Evolutionary conservation across 53 echinoderm and acorn worm species (phyloP).

Genomic region (Holothuria leucospilota): DNA sequence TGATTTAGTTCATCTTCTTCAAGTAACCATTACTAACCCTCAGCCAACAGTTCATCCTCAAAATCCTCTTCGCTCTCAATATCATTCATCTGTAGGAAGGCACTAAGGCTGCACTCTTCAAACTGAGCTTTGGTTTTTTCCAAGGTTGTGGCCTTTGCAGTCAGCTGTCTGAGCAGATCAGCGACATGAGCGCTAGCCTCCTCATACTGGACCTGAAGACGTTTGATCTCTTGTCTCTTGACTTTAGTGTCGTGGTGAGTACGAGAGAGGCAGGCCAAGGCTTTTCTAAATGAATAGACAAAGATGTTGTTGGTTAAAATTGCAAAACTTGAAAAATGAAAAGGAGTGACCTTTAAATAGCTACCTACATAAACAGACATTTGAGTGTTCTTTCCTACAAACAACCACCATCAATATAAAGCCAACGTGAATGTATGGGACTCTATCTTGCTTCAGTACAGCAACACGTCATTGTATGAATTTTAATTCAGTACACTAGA

Average conservation of each 20-base stretch:
- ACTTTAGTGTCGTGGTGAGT: constrained; percentile 88
- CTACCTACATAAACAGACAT: too few relatives aligned
- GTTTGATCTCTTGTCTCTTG: constrained; percentile 86
- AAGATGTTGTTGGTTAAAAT: background rate
- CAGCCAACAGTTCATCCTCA: constrained; percentile 67
- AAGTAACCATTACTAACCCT: constrained; percentile 42
- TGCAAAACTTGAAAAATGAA: background rate
- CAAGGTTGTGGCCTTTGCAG: constrained; percentile 77
- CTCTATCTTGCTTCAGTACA: too few relatives aligned
- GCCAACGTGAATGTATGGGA: too few relatives aligned
- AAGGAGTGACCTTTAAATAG: background rate
- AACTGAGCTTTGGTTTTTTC: constrained; percentile 86
- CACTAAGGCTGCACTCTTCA: constrained; percentile 81
- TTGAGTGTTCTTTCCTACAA: too few relatives aligned
- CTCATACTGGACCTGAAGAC: constrained; percentile 85
- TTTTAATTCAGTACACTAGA: too few relatives aligned
- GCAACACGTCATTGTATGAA: too few relatives aligned
- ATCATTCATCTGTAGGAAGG: constrained; percentile 96
- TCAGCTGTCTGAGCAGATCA: constrained; percentile 73
- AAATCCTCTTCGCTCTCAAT: constrained; percentile 93
- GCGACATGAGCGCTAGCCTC: constrained; percentile 82
- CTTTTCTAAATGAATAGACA: constrained; percentile 65
- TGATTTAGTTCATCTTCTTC: too few relatives aligned
- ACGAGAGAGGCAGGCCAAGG: constrained; percentile 76
- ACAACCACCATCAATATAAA: too few relatives aligned